These are phyloP conservation scores for Catamblyrhynchus diadema DNA, from an alignment of 2,797 vertebrate species.

Conservation along the genomic window DNA sequence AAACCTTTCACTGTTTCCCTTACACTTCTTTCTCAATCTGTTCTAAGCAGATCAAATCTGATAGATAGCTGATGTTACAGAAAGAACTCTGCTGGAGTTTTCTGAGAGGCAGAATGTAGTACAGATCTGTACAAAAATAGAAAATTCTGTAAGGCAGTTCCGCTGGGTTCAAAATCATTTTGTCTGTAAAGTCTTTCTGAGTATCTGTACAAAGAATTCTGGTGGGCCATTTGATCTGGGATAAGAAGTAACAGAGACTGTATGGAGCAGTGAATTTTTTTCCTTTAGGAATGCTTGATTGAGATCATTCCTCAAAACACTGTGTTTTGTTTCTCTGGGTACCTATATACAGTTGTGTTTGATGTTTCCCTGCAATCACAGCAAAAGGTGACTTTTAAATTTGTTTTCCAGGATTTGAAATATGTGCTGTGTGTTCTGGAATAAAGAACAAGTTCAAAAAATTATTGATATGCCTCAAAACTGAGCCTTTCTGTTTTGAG, in stretches of 20 bases:
- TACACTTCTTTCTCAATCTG: conserved; percentile 33
- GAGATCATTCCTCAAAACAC: background rate
- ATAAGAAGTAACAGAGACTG: background rate
- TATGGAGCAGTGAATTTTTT: background rate
- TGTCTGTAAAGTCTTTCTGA: conserved; percentile 23
- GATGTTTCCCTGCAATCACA: background rate
- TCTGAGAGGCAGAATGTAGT: conserved; percentile 5
- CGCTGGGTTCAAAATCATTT: conserved; percentile 7
- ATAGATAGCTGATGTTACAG: conserved; percentile 30
- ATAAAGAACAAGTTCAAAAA: background rate
- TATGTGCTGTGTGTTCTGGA: background rate
- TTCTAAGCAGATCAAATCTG: conserved; percentile 50
- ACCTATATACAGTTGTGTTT: background rate
- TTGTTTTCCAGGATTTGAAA: background rate
- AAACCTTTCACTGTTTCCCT: conserved; percentile 18
- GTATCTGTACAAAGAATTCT: conserved; percentile 34
- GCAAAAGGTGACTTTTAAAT: background rate
- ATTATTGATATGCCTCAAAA: background rate
- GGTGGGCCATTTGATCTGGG: conserved; percentile 32
- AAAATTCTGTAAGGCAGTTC: conserved; percentile 27
- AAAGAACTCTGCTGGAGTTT: conserved; percentile 56
- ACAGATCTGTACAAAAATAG: conserved; percentile 2
- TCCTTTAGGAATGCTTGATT: background rate
- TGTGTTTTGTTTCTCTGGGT: background rate
- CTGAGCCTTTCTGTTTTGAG: background rate